Base-by-base conservation (phyloP, 2,888 invertebrate genomes). In the Polietes domitor region DNA sequence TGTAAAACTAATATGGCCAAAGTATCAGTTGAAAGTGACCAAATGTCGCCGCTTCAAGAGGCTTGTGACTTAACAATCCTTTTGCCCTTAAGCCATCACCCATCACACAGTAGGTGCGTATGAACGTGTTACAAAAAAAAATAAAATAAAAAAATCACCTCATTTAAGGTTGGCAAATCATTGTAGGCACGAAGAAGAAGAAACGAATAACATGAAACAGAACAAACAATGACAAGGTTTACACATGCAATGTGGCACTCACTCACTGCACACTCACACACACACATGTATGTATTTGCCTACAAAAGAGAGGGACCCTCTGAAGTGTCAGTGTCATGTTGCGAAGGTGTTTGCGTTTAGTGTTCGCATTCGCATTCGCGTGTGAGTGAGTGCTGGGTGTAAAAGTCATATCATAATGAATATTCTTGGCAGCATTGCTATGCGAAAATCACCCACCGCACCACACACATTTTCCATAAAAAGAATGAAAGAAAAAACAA, bases 171-270 rank as follows among this genome's bases (percentile, higher is more conserved):
- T 28, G 28, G 12, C 5, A 61, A 32, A 32, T 32, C 28, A 58
- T 24, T 0, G n/a, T n/a, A n/a, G 32, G 32, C 7, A 55, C 21
- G 26, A 58, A 26, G 32, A 58, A 26, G 32, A 32, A 61, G 10
- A 32, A 55, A 61, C n/a, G 55, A 55, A 55, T 21, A 55, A 5
- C 19, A 55, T n/a, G 21, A 28, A n/a, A 9, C 4, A 32, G 5
- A 47, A 47, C 15, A 47, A 47, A 47, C 70, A 28, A 72, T 73
- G 58, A 73, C 73, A 81, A 63, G 68, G 73, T 74, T 17, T 70
- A 37, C 77, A 77, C 70, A 15, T 41, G 78, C 74, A 78, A 82
- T 78, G 65, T 72, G 82, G 79, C 63, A 82, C 82, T n/a, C n/a
- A n/a, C n/a, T n/a, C n/a, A 12, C n/a, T 32, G 12, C 6, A 61